Base-by-base conservation (phyloP, 2,113 vertebrate genomes). In the Eublepharis macularius region DNA sequence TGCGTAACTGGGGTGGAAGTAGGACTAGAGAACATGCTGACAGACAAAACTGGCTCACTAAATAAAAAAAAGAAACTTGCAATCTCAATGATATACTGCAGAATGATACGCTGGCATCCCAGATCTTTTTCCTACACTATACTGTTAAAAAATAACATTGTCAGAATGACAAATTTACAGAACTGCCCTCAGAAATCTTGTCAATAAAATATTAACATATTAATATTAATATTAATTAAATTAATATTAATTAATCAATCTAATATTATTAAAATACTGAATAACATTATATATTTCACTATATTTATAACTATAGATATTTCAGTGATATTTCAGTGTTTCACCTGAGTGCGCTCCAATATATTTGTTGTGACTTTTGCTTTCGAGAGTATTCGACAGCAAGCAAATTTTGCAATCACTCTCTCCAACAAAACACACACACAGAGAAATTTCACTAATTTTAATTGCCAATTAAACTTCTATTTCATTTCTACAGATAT, bases 31-130 rank as follows among this genome's bases (percentile, higher is more conserved):
- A n/a, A 89, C 80, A 82, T 34, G 63, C 43, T 65, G 76, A 60
- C 74, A 1, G 82, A 39, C 83, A 34, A 17, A 9, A 21, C 32
- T 54, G 75, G 80, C 24, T 72, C 87, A 41, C 21, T 8, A 29
- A 57, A 85, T n/a, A 86, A 88, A 86, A 14, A 10, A 73, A n/a
- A 63, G 88, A 63, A 65, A 2, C 65, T 43, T 17, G 36, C 57
- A 32, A 26, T 11, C 49, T 60, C 51, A 73, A 43, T 73, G 36
- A 81, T 39, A 51, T 41, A 54, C 34, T 39, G 21, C 3, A 81
- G 66, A 70, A 36, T 63, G 60, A 63, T 26, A 60, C 57, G 29
- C 32, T 45, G 24, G 51, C 57, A 45, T 39, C 39, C 24, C 17
- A 75, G 63, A 63, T 63, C 16, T 73, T 57, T 60, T 32, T 7